Base-by-base conservation (phyloP, 2,113 vertebrate species). In the Pavo muticus region DNA sequence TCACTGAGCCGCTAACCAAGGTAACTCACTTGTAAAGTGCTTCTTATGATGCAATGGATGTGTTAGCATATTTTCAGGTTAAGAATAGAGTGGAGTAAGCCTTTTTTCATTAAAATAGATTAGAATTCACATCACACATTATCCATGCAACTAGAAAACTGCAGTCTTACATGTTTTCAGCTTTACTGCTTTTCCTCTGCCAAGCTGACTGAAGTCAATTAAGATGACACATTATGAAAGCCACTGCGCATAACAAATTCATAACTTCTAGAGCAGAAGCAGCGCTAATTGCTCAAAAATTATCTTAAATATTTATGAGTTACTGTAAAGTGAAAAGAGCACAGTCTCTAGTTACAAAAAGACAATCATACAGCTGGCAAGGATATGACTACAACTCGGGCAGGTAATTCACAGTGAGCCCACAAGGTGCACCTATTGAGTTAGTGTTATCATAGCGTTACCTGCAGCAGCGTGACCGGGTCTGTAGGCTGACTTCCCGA, bases 231-330 rank as follows among this genome's bases (percentile, higher is more conserved):
- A 90, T 93, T 93, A 93, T 76, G 87, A 96, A 95, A 93, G 89
- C 89, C 84, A 81, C 74, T 90, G 72, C 85, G 91, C 85, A 91
- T 90, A 96, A 95, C 91, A 91, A 95, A 95, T 95, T 96, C 83
- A n/a, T 91, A 95, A 83, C 82, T 95, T 92, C 84, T 74, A 87
- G 50, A 94, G 45, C 81, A 94, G 89, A 92, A 95, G 87, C 39
- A 88, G 78, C 79, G 94, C 91, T 95, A 97, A 97, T 94, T 96
- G 87, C 85, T 97, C 79, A 91, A 95, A 96, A 94, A 80, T 73
- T 77, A 56, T 71, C 93, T 92, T 93, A 95, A 95, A 93, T 83
- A 96, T 96, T 95, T 86, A 95, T 91, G 75, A 91, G 57, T 90
- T 88, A 85, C 69, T 74, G 83, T 94, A 86, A 91, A 90, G 61